Evolutionary conservation across 2,888 invertebrate species (phyloP).

Genomic region (Sinhomidia bicolor): DNA sequence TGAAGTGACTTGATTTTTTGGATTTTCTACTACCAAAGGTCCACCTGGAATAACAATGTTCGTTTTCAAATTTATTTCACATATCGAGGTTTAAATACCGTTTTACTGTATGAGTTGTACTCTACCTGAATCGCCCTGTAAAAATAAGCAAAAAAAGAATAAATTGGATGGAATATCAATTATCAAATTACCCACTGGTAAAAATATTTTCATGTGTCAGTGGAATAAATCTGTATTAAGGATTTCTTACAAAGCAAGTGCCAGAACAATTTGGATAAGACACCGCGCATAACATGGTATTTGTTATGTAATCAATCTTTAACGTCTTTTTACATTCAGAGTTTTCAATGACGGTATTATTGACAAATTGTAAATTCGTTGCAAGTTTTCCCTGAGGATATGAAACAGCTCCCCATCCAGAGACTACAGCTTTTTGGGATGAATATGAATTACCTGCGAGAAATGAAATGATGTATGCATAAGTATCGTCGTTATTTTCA

Average conservation of each 20-base stretch:
- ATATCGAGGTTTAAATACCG: too few species aligned
- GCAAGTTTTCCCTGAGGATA: slow-evolving; percentile 81
- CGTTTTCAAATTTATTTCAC: too few species aligned
- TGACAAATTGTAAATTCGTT: slow-evolving; percentile 81
- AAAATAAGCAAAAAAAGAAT: not conserved
- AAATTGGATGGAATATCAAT: not conserved
- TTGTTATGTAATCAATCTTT: slow-evolving; percentile 81
- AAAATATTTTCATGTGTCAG: not conserved
- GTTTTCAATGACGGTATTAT: slow-evolving; percentile 81
- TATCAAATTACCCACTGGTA: too few species aligned
- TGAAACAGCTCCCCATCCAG: slow-evolving; percentile 82
- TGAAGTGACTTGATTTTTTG: slow-evolving; percentile 78
- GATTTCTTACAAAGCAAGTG: slow-evolving; percentile 82
- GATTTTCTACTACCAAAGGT: slow-evolving; percentile 80
- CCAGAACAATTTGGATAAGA: slow-evolving; percentile 81
- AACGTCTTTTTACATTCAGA: slow-evolving; percentile 81
- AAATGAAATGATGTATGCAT: not conserved
- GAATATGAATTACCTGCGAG: slow-evolving; percentile 80
- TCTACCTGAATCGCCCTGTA: slow-evolving; percentile 67
- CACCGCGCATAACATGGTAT: slow-evolving; percentile 82
- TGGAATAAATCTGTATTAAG: too few species aligned
- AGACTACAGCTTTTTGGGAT: slow-evolving; percentile 81
- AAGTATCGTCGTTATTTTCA: too few species aligned
- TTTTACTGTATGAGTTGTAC: too few species aligned
- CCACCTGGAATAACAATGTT: slow-evolving; percentile 81